Evolutionary conservation across 2,888 invertebrate species (phyloP).

Genomic region (Oscheius onirici): DNA sequence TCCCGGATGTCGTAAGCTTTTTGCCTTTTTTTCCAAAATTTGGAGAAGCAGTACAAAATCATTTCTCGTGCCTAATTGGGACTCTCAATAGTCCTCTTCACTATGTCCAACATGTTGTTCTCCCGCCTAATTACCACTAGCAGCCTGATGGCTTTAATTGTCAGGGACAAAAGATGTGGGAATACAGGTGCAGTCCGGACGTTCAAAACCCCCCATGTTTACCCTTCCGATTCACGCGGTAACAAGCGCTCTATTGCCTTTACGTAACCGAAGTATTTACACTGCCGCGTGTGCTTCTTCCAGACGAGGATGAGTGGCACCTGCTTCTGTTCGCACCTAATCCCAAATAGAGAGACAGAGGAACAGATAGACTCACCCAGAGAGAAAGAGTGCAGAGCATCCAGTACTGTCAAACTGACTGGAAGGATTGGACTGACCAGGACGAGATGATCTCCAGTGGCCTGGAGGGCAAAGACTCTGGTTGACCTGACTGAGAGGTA

Average conservation of each 20-base stretch:
- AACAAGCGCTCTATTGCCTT: not conserved
- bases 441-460: slow-evolving; percentile 36
- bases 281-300: not conserved
- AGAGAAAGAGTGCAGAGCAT: slow-evolving; percentile 48
- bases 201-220: too few species aligned
- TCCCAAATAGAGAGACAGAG: not conserved
- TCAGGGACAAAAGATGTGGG: too few species aligned
- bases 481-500: slow-evolving; percentile 21
- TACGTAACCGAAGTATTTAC: too few species aligned
- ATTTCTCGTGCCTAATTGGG: too few species aligned
- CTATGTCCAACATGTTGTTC: too few species aligned
- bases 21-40: not conserved
- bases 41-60: too few species aligned
- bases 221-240: not conserved
- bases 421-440: slow-evolving; percentile 41
- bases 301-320: not conserved
- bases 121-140: too few species aligned
- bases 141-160: too few species aligned
- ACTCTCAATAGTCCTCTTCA: too few species aligned
- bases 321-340: not conserved
- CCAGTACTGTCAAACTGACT: slow-evolving; percentile 46
- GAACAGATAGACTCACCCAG: slow-evolving; percentile 24
- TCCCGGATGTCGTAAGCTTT: slow-evolving; percentile 20
- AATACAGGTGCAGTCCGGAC: too few species aligned
- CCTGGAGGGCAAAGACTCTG: slow-evolving; percentile 37